Evolutionary conservation across 2,888 invertebrate genomes (phyloP).

Genomic region (Galerucella calmariensis): DNA sequence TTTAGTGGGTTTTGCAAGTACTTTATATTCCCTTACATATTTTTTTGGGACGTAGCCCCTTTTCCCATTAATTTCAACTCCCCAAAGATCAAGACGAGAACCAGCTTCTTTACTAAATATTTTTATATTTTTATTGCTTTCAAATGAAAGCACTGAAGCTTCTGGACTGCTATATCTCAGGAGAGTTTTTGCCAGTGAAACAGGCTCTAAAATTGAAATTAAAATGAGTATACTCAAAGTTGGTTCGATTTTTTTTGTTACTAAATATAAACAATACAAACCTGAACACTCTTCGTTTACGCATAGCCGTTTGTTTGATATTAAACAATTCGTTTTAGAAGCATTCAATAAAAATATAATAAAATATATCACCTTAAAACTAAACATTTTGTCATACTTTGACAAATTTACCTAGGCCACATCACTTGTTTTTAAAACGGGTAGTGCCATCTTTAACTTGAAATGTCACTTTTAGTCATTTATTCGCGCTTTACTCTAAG

Average conservation of each 20-base stretch:
- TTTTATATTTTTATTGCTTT: constrained; percentile 68
- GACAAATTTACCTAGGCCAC: constrained; percentile 59
- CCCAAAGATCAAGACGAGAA: constrained; percentile 72
- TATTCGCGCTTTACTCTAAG: background rate
- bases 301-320: constrained; percentile 78
- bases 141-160: constrained; percentile 72
- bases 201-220: constrained; percentile 59
- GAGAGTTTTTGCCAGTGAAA: constrained; percentile 73
- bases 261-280: constrained; percentile 59
- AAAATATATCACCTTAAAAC: constrained; percentile 60
- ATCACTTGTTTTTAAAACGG: constrained; percentile 51
- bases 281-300: constrained; percentile 77
- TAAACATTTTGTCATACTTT: constrained; percentile 63
- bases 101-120: constrained; percentile 81
- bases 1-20: constrained; percentile 62
- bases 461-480: constrained; percentile 4
- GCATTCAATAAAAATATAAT: constrained; percentile 60
- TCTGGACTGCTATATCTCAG: constrained; percentile 70
- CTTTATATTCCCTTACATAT: constrained; percentile 72
- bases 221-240: constrained; percentile 9
- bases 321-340: constrained; percentile 60
- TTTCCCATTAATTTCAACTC: constrained; percentile 74
- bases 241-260: constrained; percentile 3
- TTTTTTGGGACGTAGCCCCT: constrained; percentile 74
- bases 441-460: background rate